Percentiles rank a stretch among this genome's conserved stretches.
phyloP scores from a whole-genome alignment of 1,140 invertebrate genomes.

The Euglossa dilemma region DNA sequence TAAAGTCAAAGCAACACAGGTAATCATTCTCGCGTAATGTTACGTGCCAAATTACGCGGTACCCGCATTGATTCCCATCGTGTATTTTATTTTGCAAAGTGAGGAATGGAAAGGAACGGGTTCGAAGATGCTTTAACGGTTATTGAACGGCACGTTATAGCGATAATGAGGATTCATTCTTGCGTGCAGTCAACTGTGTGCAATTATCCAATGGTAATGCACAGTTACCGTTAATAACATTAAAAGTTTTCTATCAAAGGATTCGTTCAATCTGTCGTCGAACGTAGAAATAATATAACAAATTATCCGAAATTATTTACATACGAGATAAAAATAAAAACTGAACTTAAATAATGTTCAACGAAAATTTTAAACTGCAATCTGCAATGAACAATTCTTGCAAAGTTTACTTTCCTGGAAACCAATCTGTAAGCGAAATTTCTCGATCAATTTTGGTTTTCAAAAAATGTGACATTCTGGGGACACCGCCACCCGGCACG shows the following conservation, averaged over 20 bases:
- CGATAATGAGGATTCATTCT: slow-evolving; percentile 67
- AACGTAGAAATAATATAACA: slow-evolving; percentile 63
- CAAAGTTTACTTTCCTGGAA: too few relatives aligned
- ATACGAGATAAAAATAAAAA: background rate
- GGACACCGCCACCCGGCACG: too few relatives aligned
- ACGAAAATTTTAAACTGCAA: too few relatives aligned
- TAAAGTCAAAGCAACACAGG: background rate
- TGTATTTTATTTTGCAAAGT: slow-evolving; percentile 31
- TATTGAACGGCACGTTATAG: slow-evolving; percentile 36
- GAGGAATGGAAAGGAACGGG: background rate
- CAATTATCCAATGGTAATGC: slow-evolving; percentile 70
- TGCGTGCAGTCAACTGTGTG: slow-evolving; percentile 61
- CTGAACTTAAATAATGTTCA: background rate
- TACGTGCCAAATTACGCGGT: background rate
- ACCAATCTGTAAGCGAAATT: too few relatives aligned
- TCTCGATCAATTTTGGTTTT: too few relatives aligned
- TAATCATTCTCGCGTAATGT: background rate
- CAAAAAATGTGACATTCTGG: too few relatives aligned
- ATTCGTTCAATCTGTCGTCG: slow-evolving; percentile 46
- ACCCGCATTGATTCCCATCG: slow-evolving; percentile 60
- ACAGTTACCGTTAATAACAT: slow-evolving; percentile 66
- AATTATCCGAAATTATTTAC: slow-evolving; percentile 13
- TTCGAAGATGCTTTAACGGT: slow-evolving; percentile 23
- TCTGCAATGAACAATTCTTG: too few relatives aligned
- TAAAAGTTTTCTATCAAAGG: slow-evolving; percentile 60